phyloP scores from a whole-genome alignment of 1,140 invertebrate genomes.

The Drosophila leontia region DNA sequence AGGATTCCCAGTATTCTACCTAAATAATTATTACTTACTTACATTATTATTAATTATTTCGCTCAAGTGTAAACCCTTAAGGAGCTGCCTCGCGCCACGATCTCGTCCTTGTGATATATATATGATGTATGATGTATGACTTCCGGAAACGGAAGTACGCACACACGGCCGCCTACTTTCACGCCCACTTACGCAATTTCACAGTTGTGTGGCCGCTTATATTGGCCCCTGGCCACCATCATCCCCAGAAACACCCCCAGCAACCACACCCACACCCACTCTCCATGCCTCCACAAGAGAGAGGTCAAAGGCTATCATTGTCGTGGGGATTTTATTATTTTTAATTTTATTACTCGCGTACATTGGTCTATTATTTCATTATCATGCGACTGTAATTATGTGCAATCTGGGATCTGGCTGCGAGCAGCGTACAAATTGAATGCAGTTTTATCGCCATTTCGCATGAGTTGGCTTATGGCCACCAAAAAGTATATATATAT shows the following conservation, averaged over 20 bases:
- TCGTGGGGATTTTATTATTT: slow-evolving; percentile 49
- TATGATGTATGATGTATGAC: slow-evolving; percentile 44
- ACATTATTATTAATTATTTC: background rate
- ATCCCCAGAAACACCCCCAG: no score
- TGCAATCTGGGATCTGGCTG: slow-evolving; percentile 41
- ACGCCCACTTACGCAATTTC: slow-evolving; percentile 67
- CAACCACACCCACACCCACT: no score
- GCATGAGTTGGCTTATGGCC: slow-evolving; percentile 53
- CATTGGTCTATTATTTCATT: slow-evolving; percentile 58
- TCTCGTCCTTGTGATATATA: background rate
- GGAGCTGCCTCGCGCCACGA: background rate
- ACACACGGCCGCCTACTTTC: slow-evolving; percentile 54
- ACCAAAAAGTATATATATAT: slow-evolving; percentile 10
- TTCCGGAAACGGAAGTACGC: slow-evolving; percentile 65
- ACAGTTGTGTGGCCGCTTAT: slow-evolving; percentile 42
- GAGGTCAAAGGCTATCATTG: slow-evolving; percentile 33
- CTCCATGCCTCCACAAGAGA: background rate
- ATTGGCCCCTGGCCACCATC: slow-evolving; percentile 1
- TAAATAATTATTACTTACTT: background rate
- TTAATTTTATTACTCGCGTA: slow-evolving; percentile 36
- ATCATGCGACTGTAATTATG: slow-evolving; percentile 64
- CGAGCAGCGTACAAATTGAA: slow-evolving; percentile 42
- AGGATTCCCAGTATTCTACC: rapidly evolving
- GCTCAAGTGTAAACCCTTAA: slow-evolving; percentile 3
- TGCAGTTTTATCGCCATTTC: slow-evolving; percentile 70